A percentile compares a stretch with the other conserved stretches of the same genome.
These are phyloP conservation scores for Volucella zonaria DNA, from an alignment of 2,888 invertebrate species.

Conservation along the genomic window DNA sequence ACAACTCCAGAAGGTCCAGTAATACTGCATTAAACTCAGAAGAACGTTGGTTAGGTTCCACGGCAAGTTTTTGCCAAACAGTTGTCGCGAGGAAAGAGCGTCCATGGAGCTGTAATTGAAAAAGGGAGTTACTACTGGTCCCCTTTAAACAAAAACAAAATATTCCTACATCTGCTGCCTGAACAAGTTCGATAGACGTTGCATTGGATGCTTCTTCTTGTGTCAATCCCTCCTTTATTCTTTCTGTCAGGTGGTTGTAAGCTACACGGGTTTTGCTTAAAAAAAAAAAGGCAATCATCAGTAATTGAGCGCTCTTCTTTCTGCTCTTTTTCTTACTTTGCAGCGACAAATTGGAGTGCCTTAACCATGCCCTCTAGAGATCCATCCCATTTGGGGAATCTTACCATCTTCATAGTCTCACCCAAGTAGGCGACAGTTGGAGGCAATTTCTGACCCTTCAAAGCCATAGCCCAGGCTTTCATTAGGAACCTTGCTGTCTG, in stretches of 20 bases:
- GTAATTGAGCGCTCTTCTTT: not conserved
- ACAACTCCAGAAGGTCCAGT: conserved; percentile 89
- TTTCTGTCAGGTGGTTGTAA: conserved; percentile 86
- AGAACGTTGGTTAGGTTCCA: conserved; percentile 83
- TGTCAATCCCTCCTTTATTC: conserved; percentile 85
- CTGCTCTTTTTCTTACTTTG: conserved; percentile 78
- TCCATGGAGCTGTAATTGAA: conserved; percentile 88
- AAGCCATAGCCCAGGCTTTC: conserved; percentile 88
- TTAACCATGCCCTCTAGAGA: conserved; percentile 79
- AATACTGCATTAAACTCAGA: conserved; percentile 86
- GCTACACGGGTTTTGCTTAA: conserved; percentile 88
- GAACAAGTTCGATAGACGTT: conserved; percentile 90
- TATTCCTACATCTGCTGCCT: conserved; percentile 89
- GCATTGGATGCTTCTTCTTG: conserved; percentile 93
- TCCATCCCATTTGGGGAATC: conserved; percentile 76
- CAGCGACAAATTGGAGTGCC: conserved; percentile 82
- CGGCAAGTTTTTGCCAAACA: conserved; percentile 85
- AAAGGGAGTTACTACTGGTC: not conserved
- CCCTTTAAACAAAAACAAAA: not conserved
- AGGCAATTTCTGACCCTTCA: conserved; percentile 84
- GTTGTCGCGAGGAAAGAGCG: conserved; percentile 90
- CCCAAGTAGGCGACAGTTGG: conserved; percentile 88
- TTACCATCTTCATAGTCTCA: conserved; percentile 59
- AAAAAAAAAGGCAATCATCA: conserved; percentile 14
- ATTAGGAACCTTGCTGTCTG: conserved; percentile 94